A percentile compares a stretch with the other conserved stretches of the same genome.
Evolutionary conservation across 1,140 invertebrate genomes (phyloP).

Genomic region (Laodelphax striatellus): DNA sequence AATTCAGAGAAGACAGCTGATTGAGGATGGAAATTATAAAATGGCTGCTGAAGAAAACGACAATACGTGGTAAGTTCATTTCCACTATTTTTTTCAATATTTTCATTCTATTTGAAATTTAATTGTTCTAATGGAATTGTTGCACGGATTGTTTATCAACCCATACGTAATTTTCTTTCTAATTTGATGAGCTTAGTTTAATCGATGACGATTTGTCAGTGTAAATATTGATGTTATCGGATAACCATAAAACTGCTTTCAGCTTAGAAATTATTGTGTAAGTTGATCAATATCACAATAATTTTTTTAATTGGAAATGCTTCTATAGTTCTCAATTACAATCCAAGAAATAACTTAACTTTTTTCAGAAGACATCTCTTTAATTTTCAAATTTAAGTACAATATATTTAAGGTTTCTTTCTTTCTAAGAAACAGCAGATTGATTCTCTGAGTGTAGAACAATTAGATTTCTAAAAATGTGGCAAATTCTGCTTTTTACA

Average conservation of each 20-base stretch:
- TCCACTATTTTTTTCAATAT: conserved; percentile 23
- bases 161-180: neutral
- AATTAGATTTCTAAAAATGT: no score
- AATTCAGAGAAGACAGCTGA: neutral
- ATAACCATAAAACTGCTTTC: neutral
- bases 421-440: no score
- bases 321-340: no score
- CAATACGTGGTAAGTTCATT: conserved; percentile 42
- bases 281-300: neutral
- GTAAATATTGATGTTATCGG: neutral
- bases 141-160: neutral
- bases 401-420: no score
- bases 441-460: no score
- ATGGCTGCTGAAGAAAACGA: conserved; percentile 46
- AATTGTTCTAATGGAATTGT: neutral
- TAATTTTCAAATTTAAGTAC: no score
- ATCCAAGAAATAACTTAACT: no score
- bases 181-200: neutral
- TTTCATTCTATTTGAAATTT: neutral
- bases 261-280: neutral
- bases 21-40: conserved; percentile 13
- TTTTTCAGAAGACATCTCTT: no score
- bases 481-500: no score
- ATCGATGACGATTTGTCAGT: neutral
- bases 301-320: no score